phyloP scores from a whole-genome alignment of 1,140 invertebrate genomes.

The Alviniconcha marisindica region DNA sequence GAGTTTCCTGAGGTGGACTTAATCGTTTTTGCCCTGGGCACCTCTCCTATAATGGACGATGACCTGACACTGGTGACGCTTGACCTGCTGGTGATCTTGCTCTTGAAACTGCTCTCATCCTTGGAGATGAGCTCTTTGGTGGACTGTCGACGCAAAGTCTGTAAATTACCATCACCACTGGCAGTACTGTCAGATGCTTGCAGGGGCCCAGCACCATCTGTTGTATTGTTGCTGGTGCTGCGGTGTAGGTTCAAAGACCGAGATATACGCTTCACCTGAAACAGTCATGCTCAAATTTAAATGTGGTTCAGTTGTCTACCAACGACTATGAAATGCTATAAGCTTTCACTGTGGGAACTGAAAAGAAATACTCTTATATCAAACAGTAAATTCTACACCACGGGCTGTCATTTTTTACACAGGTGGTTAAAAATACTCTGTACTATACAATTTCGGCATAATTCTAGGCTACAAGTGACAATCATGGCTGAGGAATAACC shows the following conservation, averaged over 20 bases:
- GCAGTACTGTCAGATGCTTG: not conserved
- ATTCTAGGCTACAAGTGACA: too few relatives aligned
- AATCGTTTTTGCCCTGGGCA: not conserved
- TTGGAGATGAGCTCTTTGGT: conserved; percentile 20
- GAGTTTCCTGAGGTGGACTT: not conserved
- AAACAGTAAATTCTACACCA: not conserved
- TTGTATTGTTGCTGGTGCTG: not conserved
- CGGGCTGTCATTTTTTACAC: not conserved
- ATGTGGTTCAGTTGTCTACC: not conserved
- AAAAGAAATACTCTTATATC: not conserved
- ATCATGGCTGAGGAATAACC: too few relatives aligned
- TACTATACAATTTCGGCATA: not conserved
- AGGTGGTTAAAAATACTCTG: not conserved
- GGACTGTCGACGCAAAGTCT: conserved; percentile 25
- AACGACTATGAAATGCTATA: not conserved
- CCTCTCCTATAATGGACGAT: not conserved
- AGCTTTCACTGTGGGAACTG: not conserved
- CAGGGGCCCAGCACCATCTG: not conserved
- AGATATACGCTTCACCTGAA: conserved; percentile 3
- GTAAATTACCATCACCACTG: not conserved
- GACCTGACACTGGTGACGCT: not conserved
- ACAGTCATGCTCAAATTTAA: not conserved
- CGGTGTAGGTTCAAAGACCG: not conserved
- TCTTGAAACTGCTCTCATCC: not conserved
- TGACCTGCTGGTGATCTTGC: not conserved